Percentiles rank a stretch among this genome's conserved stretches.
phyloP scores from a whole-genome alignment of 1,140 invertebrate species.

The Acromyrmex echinatior region DNA sequence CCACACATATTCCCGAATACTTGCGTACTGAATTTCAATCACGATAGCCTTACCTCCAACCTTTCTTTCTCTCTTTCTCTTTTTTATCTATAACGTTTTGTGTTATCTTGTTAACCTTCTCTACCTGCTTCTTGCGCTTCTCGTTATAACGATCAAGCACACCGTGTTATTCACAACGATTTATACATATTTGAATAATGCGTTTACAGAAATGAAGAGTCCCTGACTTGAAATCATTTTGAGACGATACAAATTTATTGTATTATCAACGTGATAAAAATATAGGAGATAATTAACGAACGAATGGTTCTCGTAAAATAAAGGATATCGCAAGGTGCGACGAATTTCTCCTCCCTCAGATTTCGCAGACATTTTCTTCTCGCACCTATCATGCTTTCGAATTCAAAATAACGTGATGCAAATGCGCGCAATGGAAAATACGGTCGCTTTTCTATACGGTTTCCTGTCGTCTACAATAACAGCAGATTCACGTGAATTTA shows the following conservation, averaged over 20 bases:
- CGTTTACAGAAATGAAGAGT: not conserved
- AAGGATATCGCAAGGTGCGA: not conserved
- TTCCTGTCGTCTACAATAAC: slow-evolving; percentile 33
- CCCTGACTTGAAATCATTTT: not conserved
- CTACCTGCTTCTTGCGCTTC: slow-evolving; percentile 16
- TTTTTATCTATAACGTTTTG: slow-evolving; percentile 70
- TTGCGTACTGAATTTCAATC: slow-evolving; percentile 32
- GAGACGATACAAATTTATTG: not conserved
- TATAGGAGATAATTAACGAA: not conserved
- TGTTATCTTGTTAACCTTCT: not conserved
- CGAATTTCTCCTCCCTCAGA: not conserved
- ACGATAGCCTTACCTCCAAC: not conserved
- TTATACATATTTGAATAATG: not conserved
- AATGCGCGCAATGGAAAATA: slow-evolving; percentile 56
- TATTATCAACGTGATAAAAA: not conserved
- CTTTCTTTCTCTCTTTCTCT: not conserved
- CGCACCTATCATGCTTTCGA: not conserved
- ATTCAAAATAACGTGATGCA: slow-evolving; percentile 38
- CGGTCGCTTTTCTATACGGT: not conserved
- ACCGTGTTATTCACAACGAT: not conserved
- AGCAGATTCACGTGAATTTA: slow-evolving; percentile 44
- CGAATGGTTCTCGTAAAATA: not conserved
- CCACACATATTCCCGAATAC: slow-evolving; percentile 1
- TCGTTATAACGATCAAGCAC: slow-evolving; percentile 26
- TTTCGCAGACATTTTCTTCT: not conserved